Percentiles rank a stretch among this genome's conserved stretches.
These are phyloP conservation scores for Rhogogaster chlorosoma DNA, from an alignment of 2,888 invertebrate genomes.

Conservation along the genomic window DNA sequence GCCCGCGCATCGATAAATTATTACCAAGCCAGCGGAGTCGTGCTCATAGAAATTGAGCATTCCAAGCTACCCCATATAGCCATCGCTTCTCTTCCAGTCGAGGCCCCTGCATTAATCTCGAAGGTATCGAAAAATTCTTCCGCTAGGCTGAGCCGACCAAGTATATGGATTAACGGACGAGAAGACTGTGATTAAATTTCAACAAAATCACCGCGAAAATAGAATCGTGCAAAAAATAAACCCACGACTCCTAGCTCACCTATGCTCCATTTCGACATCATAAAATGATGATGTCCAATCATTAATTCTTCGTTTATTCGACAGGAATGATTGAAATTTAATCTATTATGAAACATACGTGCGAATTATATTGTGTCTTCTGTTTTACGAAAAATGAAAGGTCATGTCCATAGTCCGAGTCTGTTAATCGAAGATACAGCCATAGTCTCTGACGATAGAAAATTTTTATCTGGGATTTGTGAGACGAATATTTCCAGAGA, in stretches of 20 bases:
- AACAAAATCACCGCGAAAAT: neutral
- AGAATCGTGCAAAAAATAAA: neutral
- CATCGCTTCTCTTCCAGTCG: neutral
- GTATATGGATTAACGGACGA: conserved; percentile 8
- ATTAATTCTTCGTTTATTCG: neutral
- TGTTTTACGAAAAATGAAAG: neutral
- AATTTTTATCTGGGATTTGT: neutral
- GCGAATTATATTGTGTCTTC: neutral
- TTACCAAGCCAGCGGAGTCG: conserved; percentile 29
- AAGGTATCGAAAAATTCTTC: conserved; percentile 23
- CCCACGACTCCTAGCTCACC: neutral
- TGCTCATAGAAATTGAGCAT: conserved; percentile 46
- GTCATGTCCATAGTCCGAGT: neutral
- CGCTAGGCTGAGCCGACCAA: conserved; percentile 7
- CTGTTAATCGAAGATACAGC: neutral
- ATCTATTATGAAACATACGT: neutral
- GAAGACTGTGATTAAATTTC: neutral
- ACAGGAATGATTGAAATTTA: neutral
- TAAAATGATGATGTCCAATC: neutral
- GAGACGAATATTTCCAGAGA: neutral
- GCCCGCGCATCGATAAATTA: conserved; percentile 43
- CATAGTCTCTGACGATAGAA: neutral
- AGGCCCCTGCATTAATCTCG: conserved; percentile 12
- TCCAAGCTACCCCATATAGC: conserved; percentile 12
- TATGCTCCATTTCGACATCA: neutral